Conservation (phyloP, 2,113 vertebrate species). For the Morone chrysops region DNA sequence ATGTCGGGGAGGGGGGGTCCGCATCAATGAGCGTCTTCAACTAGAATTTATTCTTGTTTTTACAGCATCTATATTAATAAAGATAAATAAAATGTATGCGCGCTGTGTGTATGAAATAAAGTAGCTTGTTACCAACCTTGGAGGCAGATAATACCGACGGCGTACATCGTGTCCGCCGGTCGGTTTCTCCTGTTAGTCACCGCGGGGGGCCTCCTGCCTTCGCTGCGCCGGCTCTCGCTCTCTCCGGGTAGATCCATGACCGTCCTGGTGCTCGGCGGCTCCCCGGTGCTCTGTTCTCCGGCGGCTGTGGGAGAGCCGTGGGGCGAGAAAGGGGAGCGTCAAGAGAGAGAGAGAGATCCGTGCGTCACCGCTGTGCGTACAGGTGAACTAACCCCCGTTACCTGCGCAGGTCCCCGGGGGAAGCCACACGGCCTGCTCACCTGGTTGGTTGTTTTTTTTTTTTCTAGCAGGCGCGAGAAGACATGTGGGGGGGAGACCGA, state of each 20-base stretch:
- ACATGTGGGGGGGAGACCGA: slow-evolving; percentile 51
- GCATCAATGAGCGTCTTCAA: no score
- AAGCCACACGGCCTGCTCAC: slow-evolving; percentile 45
- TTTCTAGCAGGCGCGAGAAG: slow-evolving; percentile 32
- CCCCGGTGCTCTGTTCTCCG: slow-evolving; percentile 24
- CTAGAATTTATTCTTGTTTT: background rate
- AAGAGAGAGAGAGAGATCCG: slow-evolving; percentile 18
- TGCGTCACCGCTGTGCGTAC: slow-evolving; percentile 46
- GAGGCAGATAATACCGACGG: slow-evolving; percentile 72
- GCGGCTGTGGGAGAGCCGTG: slow-evolving; percentile 22
- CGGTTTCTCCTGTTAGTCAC: slow-evolving; percentile 42
- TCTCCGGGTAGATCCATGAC: slow-evolving; percentile 72
- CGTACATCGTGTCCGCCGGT: slow-evolving; percentile 43
- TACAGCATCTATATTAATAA: background rate
- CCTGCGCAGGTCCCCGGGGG: slow-evolving; percentile 49
- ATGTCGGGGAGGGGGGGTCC: slow-evolving; percentile 14
- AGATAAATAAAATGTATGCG: no score
- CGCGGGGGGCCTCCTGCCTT: slow-evolving; percentile 51
- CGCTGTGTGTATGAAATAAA: no score
- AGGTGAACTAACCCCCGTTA: slow-evolving; percentile 50
- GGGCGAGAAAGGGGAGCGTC: slow-evolving; percentile 10
- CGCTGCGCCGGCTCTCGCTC: slow-evolving; percentile 45
- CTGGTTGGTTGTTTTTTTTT: slow-evolving; percentile 37
- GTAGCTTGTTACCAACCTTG: slow-evolving; percentile 74
- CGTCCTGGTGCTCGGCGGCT: slow-evolving; percentile 36